phyloP scores from a whole-genome alignment of 53 echinoderm and acorn worm genomes.

The Crossaster papposus region DNA sequence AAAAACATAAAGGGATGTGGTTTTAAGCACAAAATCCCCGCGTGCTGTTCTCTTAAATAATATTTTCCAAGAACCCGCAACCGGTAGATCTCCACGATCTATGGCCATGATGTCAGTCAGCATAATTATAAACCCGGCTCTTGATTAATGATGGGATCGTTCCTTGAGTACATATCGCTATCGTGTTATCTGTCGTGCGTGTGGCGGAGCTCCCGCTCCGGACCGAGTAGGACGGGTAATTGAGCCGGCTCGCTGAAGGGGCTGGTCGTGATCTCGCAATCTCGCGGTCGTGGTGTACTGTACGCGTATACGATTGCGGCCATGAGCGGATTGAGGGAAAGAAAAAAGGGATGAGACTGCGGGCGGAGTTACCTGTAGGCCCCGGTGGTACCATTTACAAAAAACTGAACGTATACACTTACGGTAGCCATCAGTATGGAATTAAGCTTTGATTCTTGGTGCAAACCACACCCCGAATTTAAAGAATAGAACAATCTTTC shows the following conservation, averaged over 20 bases:
- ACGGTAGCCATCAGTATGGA: too few species aligned
- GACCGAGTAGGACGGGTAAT: slow-evolving; percentile 16
- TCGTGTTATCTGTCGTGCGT: slow-evolving; percentile 40
- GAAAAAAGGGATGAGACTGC: background rate
- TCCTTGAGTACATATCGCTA: slow-evolving; percentile 21
- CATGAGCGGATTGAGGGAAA: background rate
- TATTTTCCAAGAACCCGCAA: background rate
- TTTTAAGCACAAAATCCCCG: too few species aligned
- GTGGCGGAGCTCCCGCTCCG: background rate
- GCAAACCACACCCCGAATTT: too few species aligned
- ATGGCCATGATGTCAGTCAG: slow-evolving; percentile 1
- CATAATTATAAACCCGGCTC: background rate
- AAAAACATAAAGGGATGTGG: too few species aligned
- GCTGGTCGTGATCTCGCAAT: slow-evolving; percentile 33
- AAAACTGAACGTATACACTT: too few species aligned
- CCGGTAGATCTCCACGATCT: slow-evolving; percentile 2
- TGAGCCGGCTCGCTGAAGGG: slow-evolving; percentile 23
- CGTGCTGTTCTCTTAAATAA: background rate
- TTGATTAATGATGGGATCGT: slow-evolving; percentile 39
- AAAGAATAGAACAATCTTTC: too few species aligned
- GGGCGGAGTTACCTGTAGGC: background rate
- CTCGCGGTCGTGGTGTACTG: background rate
- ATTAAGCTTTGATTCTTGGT: too few species aligned
- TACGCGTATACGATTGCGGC: background rate
- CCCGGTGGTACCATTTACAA: too few species aligned